Evolutionary conservation across 2,113 vertebrate species (phyloP), one percentile per base, ranked within the genome.

Genomic region (Gopherus evgoodei): DNA sequence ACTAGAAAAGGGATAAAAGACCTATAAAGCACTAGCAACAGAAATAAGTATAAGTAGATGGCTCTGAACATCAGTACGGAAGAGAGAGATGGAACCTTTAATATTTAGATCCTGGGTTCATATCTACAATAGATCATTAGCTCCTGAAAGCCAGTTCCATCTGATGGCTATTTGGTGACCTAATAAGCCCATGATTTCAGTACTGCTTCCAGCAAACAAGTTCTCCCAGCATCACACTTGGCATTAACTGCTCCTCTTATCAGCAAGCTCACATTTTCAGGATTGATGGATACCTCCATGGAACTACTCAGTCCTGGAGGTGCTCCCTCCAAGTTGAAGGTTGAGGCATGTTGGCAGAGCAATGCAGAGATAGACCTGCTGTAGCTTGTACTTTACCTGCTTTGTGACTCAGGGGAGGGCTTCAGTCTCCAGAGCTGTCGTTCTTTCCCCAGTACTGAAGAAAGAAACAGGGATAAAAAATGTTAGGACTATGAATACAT

Each of bases 401-500:
- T 93, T 62, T 89, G 72, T 50, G 65, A 95, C 92, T 25, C 82
- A 90, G 75, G 31, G 84, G 65, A 85, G 17, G 38, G 29, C 49
- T 91, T 93, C 10, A 82, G 69, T 86, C 65, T 13, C 81, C 89
- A 86, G 59, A 86, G 50, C 57, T 89, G 87, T 93, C 83, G 81
- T 89, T 92, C 65, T 94, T 47, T 83, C 88, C 85, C 84, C 81
- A 93, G 76, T 53, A 53, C 9, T 89, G 42, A 81, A 91, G 76
- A 69, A 80, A 9, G 8, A n/a, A 53, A 31, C 53, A 81, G 83
- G 69, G 54, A 52, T 56, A 78, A 91, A 65, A 84, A 14, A 57
- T 27, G 0, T 84, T 93, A 80, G 87, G 53, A 83, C 88, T 91
- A 97, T 90, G 84, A 92, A 92, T 44, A 90, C 62, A 94, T 91